phyloP scores from a whole-genome alignment of 2,113 vertebrate species.

The Terrapene triunguis region DNA sequence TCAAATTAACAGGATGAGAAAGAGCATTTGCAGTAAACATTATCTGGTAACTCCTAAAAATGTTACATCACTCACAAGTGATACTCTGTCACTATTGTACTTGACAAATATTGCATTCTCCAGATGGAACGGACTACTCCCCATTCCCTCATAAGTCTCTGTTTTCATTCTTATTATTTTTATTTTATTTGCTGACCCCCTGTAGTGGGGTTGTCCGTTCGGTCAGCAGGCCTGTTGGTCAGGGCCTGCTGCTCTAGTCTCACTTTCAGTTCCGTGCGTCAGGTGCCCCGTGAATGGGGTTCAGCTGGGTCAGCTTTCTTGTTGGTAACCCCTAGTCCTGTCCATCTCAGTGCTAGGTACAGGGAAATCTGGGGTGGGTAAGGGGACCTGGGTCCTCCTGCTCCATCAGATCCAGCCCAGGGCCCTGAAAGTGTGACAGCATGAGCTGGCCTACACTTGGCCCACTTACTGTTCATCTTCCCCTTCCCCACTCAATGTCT shows the following conservation, averaged over 20 bases:
- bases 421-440: not conserved
- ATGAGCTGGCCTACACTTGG: no score
- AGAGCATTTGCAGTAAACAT: not conserved
- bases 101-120: not conserved
- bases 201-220: not conserved
- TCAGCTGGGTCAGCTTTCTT: not conserved
- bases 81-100: not conserved
- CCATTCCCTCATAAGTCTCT: not conserved
- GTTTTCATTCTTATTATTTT: not conserved
- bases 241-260: not conserved
- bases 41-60: not conserved
- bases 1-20: not conserved
- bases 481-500: not conserved
- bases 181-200: not conserved
- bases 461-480: not conserved
- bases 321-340: not conserved
- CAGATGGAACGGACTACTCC: not conserved
- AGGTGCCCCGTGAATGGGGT: not conserved
- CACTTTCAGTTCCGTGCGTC: not conserved
- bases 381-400: not conserved
- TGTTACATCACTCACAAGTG: not conserved
- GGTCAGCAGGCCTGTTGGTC: not conserved
- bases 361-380: not conserved
- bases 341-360: not conserved
- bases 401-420: not conserved